Evolutionary conservation across 1,140 invertebrate species (phyloP).

Genomic region (Chironomus tepperi): DNA sequence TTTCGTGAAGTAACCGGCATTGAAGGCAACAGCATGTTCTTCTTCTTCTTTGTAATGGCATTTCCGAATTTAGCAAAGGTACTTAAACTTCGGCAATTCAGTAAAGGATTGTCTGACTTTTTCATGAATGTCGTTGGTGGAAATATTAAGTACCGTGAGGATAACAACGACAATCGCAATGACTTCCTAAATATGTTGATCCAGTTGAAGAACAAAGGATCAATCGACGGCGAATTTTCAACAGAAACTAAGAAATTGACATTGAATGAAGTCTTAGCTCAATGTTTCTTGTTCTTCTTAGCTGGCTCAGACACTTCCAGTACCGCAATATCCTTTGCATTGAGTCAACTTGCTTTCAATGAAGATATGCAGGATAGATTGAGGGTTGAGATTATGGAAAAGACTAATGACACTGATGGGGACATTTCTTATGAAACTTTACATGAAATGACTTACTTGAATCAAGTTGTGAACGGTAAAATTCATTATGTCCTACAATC

Average conservation of each 20-base stretch:
- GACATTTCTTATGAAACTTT: conserved; percentile 40
- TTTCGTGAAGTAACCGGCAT: not conserved
- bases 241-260: conserved; percentile 19
- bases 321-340: conserved; percentile 39
- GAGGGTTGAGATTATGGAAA: conserved; percentile 37
- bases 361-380: conserved; percentile 42
- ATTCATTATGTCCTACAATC: too few species aligned
- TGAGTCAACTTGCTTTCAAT: conserved; percentile 46
- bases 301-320: conserved; percentile 48
- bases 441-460: conserved; percentile 41
- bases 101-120: conserved; percentile 40
- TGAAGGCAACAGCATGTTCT: not conserved
- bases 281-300: conserved; percentile 20
- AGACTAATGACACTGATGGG: conserved; percentile 37
- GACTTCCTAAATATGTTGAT: conserved; percentile 27
- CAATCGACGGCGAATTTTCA: not conserved
- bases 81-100: conserved; percentile 37
- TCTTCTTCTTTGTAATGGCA: not conserved
- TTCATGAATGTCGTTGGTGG: conserved; percentile 44
- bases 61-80: conserved; percentile 27
- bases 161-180: conserved; percentile 33
- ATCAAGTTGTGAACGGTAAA: conserved; percentile 44
- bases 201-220: conserved; percentile 25
- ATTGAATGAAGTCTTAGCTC: conserved; percentile 31
- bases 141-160: conserved; percentile 44